phyloP scores from a whole-genome alignment of 2,113 vertebrate species.

The Syngnathus typhle region DNA sequence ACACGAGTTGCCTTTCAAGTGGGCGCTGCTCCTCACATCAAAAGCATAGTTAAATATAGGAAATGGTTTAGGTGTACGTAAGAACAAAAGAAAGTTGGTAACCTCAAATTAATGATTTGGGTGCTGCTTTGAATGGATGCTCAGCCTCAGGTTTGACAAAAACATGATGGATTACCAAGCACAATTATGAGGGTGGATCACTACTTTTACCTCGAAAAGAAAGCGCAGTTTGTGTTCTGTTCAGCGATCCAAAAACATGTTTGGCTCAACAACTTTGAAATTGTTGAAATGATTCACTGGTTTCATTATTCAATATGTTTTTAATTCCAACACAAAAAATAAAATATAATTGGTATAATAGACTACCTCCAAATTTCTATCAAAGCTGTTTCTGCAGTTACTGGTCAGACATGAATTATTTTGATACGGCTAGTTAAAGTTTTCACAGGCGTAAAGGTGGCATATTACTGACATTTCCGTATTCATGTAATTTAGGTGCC shows the following conservation, averaged over 20 bases:
- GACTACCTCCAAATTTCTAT: not conserved
- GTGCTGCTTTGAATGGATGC: not conserved
- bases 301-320: not conserved
- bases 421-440: conserved; percentile 2
- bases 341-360: not conserved
- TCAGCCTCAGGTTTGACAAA: not conserved
- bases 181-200: not conserved
- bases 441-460: conserved; percentile 13
- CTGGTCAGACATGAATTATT: conserved; percentile 3
- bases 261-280: not conserved
- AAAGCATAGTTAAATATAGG: not conserved
- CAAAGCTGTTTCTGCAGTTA: not conserved
- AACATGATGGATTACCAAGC: not conserved
- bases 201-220: not conserved
- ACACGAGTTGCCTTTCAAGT: conserved; percentile 31
- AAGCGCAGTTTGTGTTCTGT: not conserved
- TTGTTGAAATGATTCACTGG: not conserved
- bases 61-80: not conserved
- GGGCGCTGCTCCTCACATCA: conserved; percentile 15
- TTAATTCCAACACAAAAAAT: not conserved
- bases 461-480: conserved; percentile 35
- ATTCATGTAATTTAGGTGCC: conserved; percentile 55
- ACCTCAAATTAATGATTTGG: not conserved
- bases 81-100: not conserved
- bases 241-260: not conserved